Evolutionary conservation across 2,888 invertebrate species (phyloP).

Genomic region (Dimorphilus gyrociliatus): DNA sequence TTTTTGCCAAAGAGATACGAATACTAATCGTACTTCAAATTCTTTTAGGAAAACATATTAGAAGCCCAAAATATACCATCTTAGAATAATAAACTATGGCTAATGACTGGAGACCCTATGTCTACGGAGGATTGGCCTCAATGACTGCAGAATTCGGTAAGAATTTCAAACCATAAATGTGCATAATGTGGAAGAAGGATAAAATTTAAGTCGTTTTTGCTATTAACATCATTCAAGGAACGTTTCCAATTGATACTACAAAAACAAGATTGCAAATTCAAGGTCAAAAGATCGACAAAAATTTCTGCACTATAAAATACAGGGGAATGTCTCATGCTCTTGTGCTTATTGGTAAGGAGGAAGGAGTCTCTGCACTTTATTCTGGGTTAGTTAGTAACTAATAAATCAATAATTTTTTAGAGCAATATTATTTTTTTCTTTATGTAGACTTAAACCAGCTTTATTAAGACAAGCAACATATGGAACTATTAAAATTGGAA

Average conservation of each 20-base stretch:
- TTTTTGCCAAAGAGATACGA: no score
- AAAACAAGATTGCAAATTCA: slow-evolving; percentile 86
- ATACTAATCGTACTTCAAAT: no score
- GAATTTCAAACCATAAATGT: no score
- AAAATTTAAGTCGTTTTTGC: no score
- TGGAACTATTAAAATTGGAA: slow-evolving; percentile 89
- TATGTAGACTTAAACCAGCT: slow-evolving; percentile 68
- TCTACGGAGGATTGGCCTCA: slow-evolving; percentile 82
- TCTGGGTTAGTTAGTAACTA: slow-evolving; percentile 55
- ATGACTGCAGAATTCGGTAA: slow-evolving; percentile 83
- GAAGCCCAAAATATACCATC: no score
- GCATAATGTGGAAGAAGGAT: no score
- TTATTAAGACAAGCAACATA: slow-evolving; percentile 80
- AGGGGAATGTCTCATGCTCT: slow-evolving; percentile 83
- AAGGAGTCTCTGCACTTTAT: slow-evolving; percentile 69
- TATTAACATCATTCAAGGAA: no score
- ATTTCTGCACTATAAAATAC: slow-evolving; percentile 43
- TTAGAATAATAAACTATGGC: no score
- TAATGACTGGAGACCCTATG: slow-evolving; percentile 74
- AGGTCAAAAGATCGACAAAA: slow-evolving; percentile 55
- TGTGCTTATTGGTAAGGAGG: slow-evolving; percentile 63
- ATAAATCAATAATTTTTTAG: slow-evolving; percentile 1
- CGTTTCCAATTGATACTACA: slow-evolving; percentile 88
- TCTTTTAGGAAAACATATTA: no score
- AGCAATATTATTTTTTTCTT: not conserved